Evolutionary conservation across 2,113 vertebrate species (phyloP).

Genomic region (Bufo gargarizans): DNA sequence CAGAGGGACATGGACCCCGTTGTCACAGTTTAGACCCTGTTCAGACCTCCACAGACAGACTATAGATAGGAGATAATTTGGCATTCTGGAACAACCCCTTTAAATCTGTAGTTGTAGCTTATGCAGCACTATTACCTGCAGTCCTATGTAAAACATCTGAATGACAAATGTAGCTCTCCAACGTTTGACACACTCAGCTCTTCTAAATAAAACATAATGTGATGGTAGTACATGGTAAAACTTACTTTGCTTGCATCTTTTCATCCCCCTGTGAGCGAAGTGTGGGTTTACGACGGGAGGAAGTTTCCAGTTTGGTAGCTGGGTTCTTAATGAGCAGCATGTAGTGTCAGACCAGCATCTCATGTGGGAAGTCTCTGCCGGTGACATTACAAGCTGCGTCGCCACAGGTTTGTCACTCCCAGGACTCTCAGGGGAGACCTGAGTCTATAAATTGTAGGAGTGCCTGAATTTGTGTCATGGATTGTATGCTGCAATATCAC

Average conservation of each 20-base stretch:
- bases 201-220: neutral
- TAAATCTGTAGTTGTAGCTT: neutral
- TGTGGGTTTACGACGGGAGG: neutral
- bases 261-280: neutral
- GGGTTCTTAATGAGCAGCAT: neutral
- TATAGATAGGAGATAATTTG: too few relatives aligned
- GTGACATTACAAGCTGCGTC: neutral
- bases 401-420: neutral
- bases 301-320: neutral
- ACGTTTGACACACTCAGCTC: neutral
- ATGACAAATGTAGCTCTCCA: neutral
- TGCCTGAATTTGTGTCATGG: conserved; percentile 34
- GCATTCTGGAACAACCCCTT: too few relatives aligned
- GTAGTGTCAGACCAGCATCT: neutral
- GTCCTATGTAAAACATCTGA: neutral
- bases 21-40: too few relatives aligned
- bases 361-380: neutral
- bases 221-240: neutral
- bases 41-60: too few relatives aligned
- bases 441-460: conserved; percentile 4
- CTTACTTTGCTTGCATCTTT: conserved; percentile 40
- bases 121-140: neutral
- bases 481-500: neutral
- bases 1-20: too few relatives aligned
- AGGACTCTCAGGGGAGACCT: neutral